These are phyloP conservation scores for Trogon melanurus DNA, from an alignment of 2,113 vertebrate species.

Conservation along the genomic window DNA sequence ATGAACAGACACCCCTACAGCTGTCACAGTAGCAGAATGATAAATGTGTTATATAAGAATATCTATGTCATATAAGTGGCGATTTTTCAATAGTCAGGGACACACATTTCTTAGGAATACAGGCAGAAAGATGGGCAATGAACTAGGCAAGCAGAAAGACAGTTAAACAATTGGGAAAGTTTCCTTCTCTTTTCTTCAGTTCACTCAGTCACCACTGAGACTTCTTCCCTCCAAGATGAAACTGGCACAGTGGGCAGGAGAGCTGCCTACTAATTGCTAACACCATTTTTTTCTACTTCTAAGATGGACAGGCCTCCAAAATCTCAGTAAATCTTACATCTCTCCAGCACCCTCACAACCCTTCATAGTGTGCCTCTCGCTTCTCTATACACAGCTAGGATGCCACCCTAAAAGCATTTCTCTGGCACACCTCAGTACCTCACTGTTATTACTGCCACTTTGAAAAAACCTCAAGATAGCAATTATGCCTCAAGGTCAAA, in stretches of 20 bases:
- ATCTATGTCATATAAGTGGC: background rate
- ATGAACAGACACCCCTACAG: conserved; percentile 71
- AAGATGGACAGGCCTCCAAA: background rate
- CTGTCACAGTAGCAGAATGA: conserved; percentile 65
- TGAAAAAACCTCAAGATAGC: background rate
- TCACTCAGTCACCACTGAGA: background rate
- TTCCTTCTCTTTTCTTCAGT: background rate
- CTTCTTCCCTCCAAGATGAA: background rate
- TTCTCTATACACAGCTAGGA: background rate
- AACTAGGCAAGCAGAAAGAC: background rate
- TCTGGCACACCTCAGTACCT: background rate
- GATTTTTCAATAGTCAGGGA: background rate
- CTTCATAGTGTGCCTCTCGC: background rate
- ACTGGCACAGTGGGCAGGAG: background rate
- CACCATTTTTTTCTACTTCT: background rate
- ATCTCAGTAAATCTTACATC: background rate
- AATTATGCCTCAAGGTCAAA: background rate
- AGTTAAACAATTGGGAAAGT: background rate
- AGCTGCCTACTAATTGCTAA: background rate
- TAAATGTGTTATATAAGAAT: conserved; percentile 51
- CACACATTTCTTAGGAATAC: conserved; percentile 27
- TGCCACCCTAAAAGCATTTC: background rate
- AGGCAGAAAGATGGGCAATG: background rate
- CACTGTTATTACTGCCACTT: background rate
- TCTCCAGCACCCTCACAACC: background rate